Evolutionary conservation across 2,888 invertebrate genomes (phyloP).

Genomic region (Rugalucina vietnamica): DNA sequence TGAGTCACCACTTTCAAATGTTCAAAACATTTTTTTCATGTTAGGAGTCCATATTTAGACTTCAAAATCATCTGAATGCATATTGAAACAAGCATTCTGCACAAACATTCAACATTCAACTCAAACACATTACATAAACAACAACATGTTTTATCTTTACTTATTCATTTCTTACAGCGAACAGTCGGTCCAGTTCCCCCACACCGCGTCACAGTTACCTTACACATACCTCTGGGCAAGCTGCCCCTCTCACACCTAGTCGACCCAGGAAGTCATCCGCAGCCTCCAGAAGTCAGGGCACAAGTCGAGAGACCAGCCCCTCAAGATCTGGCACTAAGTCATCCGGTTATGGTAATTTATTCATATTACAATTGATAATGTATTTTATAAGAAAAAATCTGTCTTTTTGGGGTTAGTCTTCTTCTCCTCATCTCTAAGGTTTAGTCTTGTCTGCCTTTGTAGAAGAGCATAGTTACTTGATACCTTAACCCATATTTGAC

Average conservation of each 20-base stretch:
- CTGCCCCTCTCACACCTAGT: conserved; percentile 69
- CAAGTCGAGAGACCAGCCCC: conserved; percentile 84
- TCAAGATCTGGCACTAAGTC: conserved; percentile 65
- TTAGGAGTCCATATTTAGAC: too few species aligned
- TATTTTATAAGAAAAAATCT: too few species aligned
- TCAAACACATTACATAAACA: background rate
- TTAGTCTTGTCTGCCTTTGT: too few species aligned
- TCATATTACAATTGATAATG: background rate
- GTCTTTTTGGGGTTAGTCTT: too few species aligned
- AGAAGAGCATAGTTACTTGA: too few species aligned
- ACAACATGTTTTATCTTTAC: background rate
- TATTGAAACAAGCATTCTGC: too few species aligned
- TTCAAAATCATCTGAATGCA: too few species aligned
- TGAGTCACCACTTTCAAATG: too few species aligned
- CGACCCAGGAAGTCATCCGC: conserved; percentile 68
- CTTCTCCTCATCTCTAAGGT: too few species aligned
- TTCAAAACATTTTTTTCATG: too few species aligned
- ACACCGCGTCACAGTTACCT: conserved; percentile 92
- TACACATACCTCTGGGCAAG: conserved; percentile 85
- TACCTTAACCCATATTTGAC: too few species aligned
- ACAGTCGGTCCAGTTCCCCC: conserved; percentile 96
- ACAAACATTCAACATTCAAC: too few species aligned
- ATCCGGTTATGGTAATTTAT: conserved; percentile 55
- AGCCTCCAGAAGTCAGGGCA: conserved; percentile 82
- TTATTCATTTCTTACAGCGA: conserved; percentile 87